A percentile compares a stretch with the other conserved stretches of the same genome.
phyloP scores from a whole-genome alignment of 2,113 vertebrate species.

The Glareola pratincola region DNA sequence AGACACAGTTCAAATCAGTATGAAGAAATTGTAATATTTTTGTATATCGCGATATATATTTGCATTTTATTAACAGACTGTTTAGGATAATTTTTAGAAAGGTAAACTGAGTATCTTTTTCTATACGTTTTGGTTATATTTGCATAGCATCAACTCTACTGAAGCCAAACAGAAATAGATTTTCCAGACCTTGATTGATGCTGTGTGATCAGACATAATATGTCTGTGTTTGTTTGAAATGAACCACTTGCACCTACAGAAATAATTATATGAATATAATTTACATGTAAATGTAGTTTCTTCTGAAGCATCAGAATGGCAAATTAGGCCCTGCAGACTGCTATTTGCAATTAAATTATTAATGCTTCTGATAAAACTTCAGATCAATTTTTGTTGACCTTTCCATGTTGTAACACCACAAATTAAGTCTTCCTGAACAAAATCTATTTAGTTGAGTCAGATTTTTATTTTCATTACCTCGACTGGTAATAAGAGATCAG shows the following conservation, averaged over 20 bases:
- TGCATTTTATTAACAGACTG: background rate
- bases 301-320: slow-evolving; percentile 68
- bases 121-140: background rate
- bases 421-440: slow-evolving; percentile 67
- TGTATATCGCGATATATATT: background rate
- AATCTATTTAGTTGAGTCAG: slow-evolving; percentile 63
- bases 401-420: slow-evolving; percentile 61
- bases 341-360: slow-evolving; percentile 89
- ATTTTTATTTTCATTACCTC: slow-evolving; percentile 59
- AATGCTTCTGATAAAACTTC: slow-evolving; percentile 81
- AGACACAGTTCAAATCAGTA: background rate
- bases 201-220: slow-evolving; percentile 33
- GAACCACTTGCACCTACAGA: slow-evolving; percentile 73
- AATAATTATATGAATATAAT: slow-evolving; percentile 86
- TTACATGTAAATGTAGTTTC: slow-evolving; percentile 89
- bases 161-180: slow-evolving; percentile 43
- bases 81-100: background rate
- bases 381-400: slow-evolving; percentile 83
- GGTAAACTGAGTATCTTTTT: background rate
- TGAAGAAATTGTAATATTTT: background rate
- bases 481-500: slow-evolving; percentile 9
- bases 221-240: slow-evolving; percentile 46
- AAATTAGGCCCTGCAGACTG: slow-evolving; percentile 86
- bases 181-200: slow-evolving; percentile 40
- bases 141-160: background rate